Conservation (phyloP, 2,888 invertebrate genomes). For the Rhagophthalmus giganteus region DNA sequence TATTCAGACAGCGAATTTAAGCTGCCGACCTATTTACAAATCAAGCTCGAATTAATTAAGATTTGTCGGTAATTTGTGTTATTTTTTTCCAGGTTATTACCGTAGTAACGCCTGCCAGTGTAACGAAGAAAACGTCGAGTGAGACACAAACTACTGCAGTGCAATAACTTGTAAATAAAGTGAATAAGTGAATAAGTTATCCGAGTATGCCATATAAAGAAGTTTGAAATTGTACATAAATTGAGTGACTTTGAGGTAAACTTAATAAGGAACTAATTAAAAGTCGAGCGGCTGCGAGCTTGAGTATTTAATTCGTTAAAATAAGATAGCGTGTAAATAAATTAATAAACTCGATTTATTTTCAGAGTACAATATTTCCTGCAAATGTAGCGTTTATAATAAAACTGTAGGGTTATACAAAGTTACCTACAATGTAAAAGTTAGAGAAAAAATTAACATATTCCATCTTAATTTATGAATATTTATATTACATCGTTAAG, state of each 20-base stretch:
- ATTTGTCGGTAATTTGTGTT: too few species aligned
- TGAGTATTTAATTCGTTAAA: too few species aligned
- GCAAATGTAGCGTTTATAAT: conserved; percentile 13
- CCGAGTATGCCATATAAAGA: conserved; percentile 7
- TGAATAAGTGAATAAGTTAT: conserved; percentile 1
- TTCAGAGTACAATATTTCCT: conserved; percentile 16
- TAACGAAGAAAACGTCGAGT: conserved; percentile 23
- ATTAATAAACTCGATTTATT: conserved; percentile 6
- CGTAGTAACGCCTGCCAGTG: conserved; percentile 40
- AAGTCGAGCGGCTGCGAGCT: too few species aligned
- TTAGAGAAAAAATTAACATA: conserved; percentile 5
- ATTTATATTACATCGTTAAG: background rate
- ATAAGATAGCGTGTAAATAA: background rate
- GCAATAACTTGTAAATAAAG: conserved; percentile 3
- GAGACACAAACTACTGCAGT: background rate
- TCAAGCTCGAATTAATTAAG: too few species aligned
- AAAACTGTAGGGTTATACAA: conserved; percentile 8
- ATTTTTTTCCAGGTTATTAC: conserved; percentile 42
- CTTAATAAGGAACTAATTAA: too few species aligned
- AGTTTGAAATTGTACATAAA: too few species aligned
- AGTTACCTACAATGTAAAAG: conserved; percentile 5
- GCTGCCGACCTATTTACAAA: too few species aligned
- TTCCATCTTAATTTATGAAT: background rate
- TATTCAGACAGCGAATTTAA: too few species aligned
- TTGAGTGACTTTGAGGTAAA: too few species aligned